Percentiles rank a stretch among this genome's conserved stretches.
These are phyloP conservation scores for Eclectus roratus DNA, from an alignment of 2,113 vertebrate genomes.

Conservation along the genomic window DNA sequence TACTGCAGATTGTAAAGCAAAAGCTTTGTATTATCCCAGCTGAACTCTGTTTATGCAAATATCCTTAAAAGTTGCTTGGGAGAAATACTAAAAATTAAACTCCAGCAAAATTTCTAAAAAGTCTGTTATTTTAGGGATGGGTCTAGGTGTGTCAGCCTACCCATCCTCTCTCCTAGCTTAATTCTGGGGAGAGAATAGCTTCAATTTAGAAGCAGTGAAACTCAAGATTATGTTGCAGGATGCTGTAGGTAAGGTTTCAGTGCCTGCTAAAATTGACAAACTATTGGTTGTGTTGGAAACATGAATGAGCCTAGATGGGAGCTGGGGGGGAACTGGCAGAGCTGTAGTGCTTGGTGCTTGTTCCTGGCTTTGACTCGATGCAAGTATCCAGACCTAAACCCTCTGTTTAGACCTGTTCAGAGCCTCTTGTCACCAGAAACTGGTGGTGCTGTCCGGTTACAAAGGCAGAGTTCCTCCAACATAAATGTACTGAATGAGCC, in stretches of 20 bases:
- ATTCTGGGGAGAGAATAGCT: neutral
- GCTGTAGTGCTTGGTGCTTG: neutral
- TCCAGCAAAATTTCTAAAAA: neutral
- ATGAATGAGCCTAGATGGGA: neutral
- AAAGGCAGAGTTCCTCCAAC: neutral
- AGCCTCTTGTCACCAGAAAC: neutral
- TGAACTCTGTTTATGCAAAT: slow-evolving; percentile 19
- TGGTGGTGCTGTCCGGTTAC: neutral
- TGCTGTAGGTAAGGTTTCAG: neutral
- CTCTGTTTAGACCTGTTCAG: neutral
- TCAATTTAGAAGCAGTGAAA: neutral
- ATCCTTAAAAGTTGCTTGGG: neutral
- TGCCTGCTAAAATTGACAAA: neutral
- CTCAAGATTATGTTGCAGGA: neutral
- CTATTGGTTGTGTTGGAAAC: neutral
- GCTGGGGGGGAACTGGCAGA: neutral
- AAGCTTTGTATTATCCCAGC: neutral
- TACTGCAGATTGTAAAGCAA: neutral
- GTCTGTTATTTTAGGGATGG: neutral
- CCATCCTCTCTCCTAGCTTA: neutral
- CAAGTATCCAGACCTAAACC: neutral
- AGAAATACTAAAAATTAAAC: neutral
- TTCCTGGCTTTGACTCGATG: neutral
- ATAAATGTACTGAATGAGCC: neutral
- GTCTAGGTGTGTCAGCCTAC: neutral